phyloP scores from a whole-genome alignment of 2,888 invertebrate species.

The Nephrotoma flavescens region DNA sequence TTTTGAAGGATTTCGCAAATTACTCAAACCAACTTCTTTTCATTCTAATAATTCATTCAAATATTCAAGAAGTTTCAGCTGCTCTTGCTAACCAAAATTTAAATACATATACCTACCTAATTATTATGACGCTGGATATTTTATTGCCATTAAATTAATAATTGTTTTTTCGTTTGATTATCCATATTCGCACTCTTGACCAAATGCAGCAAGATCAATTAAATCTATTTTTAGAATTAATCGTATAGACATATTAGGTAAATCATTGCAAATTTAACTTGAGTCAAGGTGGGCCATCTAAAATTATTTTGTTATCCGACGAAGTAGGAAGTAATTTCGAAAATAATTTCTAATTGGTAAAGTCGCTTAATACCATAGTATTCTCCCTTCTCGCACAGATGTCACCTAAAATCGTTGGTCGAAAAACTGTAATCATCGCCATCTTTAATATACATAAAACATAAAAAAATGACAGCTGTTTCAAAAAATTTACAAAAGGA shows the following conservation, averaged over 20 bases:
- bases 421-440: constrained; percentile 1
- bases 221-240: not conserved
- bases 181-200: not conserved
- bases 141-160: not conserved
- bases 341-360: not conserved
- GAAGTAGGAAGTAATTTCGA: not conserved
- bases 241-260: not conserved
- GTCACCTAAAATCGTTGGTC: not conserved
- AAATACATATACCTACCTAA: not conserved
- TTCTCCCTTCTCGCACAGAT: not conserved
- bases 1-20: no score
- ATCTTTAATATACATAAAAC: not conserved
- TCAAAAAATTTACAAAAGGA: not conserved
- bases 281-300: not conserved
- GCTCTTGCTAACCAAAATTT: not conserved
- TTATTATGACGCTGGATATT: not conserved
- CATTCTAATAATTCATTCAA: no score
- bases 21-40: no score
- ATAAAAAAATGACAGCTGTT: constrained; percentile 1
- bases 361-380: not conserved
- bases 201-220: not conserved
- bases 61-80: not conserved
- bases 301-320: not conserved
- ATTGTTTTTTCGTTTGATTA: not conserved
- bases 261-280: not conserved